Conservation (phyloP, 2,113 vertebrate species). For the Ptychochromis oligacanthus region DNA sequence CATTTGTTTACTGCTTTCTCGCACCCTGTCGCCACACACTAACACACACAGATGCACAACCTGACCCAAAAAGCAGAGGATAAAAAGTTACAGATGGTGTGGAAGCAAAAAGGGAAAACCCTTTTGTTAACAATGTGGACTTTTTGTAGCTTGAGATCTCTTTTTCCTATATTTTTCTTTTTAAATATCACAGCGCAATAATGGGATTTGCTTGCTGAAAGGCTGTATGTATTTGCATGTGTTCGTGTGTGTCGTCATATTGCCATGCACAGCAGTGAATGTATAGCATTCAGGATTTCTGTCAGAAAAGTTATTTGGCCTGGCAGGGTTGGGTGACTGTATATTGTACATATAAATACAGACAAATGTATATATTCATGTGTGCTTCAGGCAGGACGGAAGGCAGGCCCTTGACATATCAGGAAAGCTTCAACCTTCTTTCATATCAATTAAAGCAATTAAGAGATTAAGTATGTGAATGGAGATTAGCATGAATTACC, state of each 20-base stretch:
- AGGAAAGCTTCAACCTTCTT: constrained; percentile 52
- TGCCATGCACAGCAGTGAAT: not conserved
- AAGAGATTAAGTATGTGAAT: constrained; percentile 71
- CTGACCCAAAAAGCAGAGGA: constrained; percentile 46
- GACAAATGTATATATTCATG: not conserved
- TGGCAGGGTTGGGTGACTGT: not conserved
- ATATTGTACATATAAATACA: not conserved
- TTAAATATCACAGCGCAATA: constrained; percentile 2
- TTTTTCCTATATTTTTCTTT: constrained; percentile 20
- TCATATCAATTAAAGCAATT: constrained; percentile 77
- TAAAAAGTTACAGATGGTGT: constrained; percentile 39
- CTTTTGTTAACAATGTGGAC: constrained; percentile 1
- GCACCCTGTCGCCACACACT: constrained; percentile 13
- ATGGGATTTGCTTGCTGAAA: not conserved
- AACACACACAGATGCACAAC: constrained; percentile 13
- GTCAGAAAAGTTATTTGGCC: not conserved
- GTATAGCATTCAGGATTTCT: not conserved
- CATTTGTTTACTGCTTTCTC: constrained; percentile 46
- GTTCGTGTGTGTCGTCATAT: not conserved
- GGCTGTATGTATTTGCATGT: not conserved
- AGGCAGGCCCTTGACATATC: constrained; percentile 42
- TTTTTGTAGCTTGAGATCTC: not conserved
- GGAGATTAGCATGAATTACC: constrained; percentile 71
- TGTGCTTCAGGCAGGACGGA: constrained; percentile 9
- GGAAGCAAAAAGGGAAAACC: constrained; percentile 33